Evolutionary conservation across 2,797 vertebrate genomes (phyloP), one percentile per base, ranked within the genome.

Genomic region (Sus cebifrons): DNA sequence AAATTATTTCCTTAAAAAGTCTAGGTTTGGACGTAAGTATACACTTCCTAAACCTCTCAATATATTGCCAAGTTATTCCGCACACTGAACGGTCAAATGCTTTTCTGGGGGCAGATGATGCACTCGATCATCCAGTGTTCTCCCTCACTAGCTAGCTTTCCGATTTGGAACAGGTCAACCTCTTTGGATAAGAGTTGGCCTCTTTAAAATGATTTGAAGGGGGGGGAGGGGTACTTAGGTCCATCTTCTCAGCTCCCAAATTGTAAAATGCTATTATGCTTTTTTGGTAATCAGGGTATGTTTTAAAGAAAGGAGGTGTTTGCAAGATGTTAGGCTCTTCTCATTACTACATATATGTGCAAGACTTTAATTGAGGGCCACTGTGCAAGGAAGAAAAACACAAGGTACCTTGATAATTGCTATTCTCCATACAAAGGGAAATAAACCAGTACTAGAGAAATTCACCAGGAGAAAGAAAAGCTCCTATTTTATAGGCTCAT

Each of bases 401-500:
- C 0, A 9, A 67, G 6, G 54, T 25, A 16, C 56, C n/a, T 64
- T 58, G 27, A 68, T 36, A 78, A 65, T 3, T 17, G 81, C 5
- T 6, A 29, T 68, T 84, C 56, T 89, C 11, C 82, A 79, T 40
- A 13, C 17, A 87, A 86, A 92, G 71, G n/a, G 88, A 85, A 94
- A 91, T 75, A 89, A 93, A 68, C 23, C 8, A 88, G 21, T 44
- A 52, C 44, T 56, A 65, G 89, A 74, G 32, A 75, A 94, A 96
- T 52, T 86, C 75, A 58, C 64, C 56, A 71, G 81, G 67, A 89
- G 81, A 95, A 92, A 54, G 44, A 94, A 91, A 83, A 67, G 36
- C 90, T 97, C 58, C 70, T 90, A 49, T 95, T 97, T 91, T 92
- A 88, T 4, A 17, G 60, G 25, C 32, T 89, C 52, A 62, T 73